Base-by-base conservation (phyloP, 2,797 vertebrate genomes). In the Myripristis murdjan region DNA sequence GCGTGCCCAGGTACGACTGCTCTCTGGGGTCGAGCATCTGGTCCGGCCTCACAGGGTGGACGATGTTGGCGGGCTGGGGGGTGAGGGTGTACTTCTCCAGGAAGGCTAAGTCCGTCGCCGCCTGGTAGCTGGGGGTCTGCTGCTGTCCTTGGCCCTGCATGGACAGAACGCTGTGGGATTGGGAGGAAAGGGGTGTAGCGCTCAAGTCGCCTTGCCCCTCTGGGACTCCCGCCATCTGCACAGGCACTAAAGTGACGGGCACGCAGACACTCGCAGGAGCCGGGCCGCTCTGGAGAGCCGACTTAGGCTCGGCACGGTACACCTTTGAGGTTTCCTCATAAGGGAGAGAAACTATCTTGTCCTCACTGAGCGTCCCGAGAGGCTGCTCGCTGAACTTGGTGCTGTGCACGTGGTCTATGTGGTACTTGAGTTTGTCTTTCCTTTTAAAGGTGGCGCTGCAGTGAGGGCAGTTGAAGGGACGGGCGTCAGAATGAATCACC, bases 341-440 rank as follows among this genome's bases (percentile, higher is more conserved):
- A 6, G 94, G 87, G 78, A 9, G 82, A 57, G 86, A 92, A 14
- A 86, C 83, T 0, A 91, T 82, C 75, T 97, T 97, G 81, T 93
- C 95, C 51, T 95, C 93, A 0, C 89, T 60, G 47, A 90, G 75
- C 0, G 73, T 67, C 31, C 73, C 64, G 20, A 89, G 49, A 14
- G 90, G 88, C 73, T 91, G 96, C 65, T 96, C 95, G 0, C 88
- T 81, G 37, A 92, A 91, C 37, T 96, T 96, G 16, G 90, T 89
- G 69, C 96, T 95, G 80, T 99, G 98, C 56, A 99, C 98, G 0
- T 99, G 98, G 87, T 99, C 98, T 5, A 96, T 95, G 10, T 99
- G 98, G 65, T 98, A 99, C 83, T 99, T 99, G 31, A 99, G 93
- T 81, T 99, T 99, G 93, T 99, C 98, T 71, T 99, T 99, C 65